Conservation (phyloP, 1,140 invertebrate species). For the Atta cephalotes region DNA sequence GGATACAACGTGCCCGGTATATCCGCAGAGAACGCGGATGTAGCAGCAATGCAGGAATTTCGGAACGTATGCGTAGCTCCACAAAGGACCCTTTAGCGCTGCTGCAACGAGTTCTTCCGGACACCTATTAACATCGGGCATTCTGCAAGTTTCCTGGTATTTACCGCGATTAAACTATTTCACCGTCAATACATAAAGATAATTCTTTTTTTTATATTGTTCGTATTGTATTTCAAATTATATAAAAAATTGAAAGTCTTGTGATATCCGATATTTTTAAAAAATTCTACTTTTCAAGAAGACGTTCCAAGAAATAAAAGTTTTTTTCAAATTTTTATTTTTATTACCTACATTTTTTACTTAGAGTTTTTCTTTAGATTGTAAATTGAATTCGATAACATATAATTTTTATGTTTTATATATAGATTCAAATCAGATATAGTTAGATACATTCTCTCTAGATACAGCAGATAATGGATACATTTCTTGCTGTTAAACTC, state of each 20-base stretch:
- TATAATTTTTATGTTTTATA: not conserved
- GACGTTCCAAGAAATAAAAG: not conserved
- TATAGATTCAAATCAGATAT: not conserved
- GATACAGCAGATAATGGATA: not conserved
- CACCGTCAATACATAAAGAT: not conserved
- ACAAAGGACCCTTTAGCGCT: constrained; percentile 59
- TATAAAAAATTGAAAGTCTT: not conserved
- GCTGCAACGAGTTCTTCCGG: constrained; percentile 56
- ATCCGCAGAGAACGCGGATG: constrained; percentile 30
- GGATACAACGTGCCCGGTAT: constrained; percentile 21
- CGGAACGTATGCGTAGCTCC: constrained; percentile 47
- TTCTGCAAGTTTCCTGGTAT: constrained; percentile 50
- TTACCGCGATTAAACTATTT: constrained; percentile 29
- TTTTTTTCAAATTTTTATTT: not conserved
- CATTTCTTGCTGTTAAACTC: not conserved
- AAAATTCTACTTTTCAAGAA: not conserved
- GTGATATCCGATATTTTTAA: not conserved
- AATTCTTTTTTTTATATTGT: constrained; percentile 11
- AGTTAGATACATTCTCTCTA: not conserved
- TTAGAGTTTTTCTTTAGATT: not conserved
- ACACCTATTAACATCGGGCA: constrained; percentile 51
- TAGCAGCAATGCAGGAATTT: constrained; percentile 52
- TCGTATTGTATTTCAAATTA: not conserved
- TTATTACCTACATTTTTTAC: not conserved
- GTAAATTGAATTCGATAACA: not conserved